Base-by-base conservation (phyloP, 2,888 invertebrate genomes). In the Hemicrepidius hirtus region DNA sequence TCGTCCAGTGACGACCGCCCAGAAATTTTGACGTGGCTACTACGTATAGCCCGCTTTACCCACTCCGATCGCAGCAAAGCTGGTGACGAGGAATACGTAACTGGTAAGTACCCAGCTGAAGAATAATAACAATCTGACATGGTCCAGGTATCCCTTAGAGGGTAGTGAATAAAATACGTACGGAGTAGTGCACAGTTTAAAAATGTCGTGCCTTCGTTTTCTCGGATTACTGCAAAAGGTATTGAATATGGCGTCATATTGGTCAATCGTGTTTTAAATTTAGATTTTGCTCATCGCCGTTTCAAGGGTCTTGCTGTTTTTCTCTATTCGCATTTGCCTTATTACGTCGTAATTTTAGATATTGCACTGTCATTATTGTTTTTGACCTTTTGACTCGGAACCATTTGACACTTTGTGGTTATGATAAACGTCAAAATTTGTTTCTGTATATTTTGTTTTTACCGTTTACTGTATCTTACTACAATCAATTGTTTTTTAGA, bases 1-100 rank as follows among this genome's bases (percentile, higher is more conserved):
- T 91, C 91, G 89, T 90, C 91, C 92, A 92, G 93, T 93, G 93
- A 93, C 93, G 93, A 93, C 89, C 92, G 92, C 91, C 92, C 91
- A 92, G 92, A 92, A 91, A 92, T 92, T 93, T 94, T 94, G 94
- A 94, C 94, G 94, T 94, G 93, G 93, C 93, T 93, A 91, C 93
- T 95, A 95, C 95, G 95, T 95, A 95, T 93, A 91, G 92, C 92
- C 92, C 91, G 92, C 91, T 92, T 94, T 94, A 93, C 94, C 95
- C 95, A 95, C 93, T 95, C 94, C 93, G 93, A 93, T 93, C 92
- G 93, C 94, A 92, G 94, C 93, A 94, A 93, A 94, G 91, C 92
- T 93, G 92, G 94, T 95, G 95, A 95, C 95, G 95, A 95, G 93
- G 93, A 94, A 94, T 94, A 94, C 95, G 95, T 95, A 95, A 95